Percentiles rank a stretch among this genome's conserved stretches.
These are phyloP conservation scores for Chiloscyllium punctatum DNA, from an alignment of 2,797 vertebrate species.

Conservation along the genomic window DNA sequence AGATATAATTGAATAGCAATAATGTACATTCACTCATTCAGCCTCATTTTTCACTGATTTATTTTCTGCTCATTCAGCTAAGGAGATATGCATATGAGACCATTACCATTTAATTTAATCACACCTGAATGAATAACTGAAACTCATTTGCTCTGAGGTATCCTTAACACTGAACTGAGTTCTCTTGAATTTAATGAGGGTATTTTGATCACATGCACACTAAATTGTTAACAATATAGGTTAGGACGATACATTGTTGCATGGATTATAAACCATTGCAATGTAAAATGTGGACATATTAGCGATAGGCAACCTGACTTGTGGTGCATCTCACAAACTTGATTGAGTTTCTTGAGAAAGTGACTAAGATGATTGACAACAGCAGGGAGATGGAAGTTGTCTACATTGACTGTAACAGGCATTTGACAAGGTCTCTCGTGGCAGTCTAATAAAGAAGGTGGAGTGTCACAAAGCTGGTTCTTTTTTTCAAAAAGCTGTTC, in stretches of 20 bases:
- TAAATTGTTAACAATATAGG: not conserved
- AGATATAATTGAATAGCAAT: not conserved
- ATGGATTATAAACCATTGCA: not conserved
- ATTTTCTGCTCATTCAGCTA: not conserved
- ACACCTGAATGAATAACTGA: not conserved
- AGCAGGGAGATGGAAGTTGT: too few relatives aligned
- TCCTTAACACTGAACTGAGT: not conserved
- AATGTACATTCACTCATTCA: not conserved
- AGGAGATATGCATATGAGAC: not conserved
- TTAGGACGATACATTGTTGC: not conserved
- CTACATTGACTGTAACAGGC: too few relatives aligned
- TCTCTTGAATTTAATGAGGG: slow-evolving; percentile 22
- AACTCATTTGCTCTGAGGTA: not conserved
- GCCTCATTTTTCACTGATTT: not conserved
- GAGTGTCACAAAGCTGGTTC: too few relatives aligned
- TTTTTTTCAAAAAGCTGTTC: too few relatives aligned
- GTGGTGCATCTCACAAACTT: too few relatives aligned
- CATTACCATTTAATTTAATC: not conserved
- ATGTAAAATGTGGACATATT: not conserved
- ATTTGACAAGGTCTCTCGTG: too few relatives aligned
- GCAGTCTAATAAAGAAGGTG: too few relatives aligned
- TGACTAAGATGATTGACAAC: too few relatives aligned
- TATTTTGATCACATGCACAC: not conserved
- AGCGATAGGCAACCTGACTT: too few relatives aligned
- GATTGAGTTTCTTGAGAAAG: too few relatives aligned